These are phyloP conservation scores for Pagetopsis macropterus DNA, from an alignment of 2,797 vertebrate species.

Conservation along the genomic window DNA sequence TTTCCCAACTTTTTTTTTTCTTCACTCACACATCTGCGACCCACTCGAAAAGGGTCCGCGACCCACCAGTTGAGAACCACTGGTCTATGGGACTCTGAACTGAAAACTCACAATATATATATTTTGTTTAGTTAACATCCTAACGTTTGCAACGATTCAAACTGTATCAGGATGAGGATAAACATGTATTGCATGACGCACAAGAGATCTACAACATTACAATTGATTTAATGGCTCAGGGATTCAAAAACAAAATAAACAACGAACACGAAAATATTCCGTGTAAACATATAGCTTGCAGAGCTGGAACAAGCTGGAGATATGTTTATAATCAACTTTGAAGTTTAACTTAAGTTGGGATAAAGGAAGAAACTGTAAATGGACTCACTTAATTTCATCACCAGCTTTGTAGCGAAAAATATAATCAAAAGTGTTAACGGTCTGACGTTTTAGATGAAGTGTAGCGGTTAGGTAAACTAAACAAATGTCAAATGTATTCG, in stretches of 20 bases:
- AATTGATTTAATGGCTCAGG: too few species aligned
- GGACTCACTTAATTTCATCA: not conserved
- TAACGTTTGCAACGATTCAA: not conserved
- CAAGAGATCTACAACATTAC: not conserved
- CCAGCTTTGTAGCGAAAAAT: not conserved
- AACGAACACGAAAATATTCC: not conserved
- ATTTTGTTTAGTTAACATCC: not conserved
- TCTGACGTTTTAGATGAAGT: not conserved
- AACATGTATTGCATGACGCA: not conserved
- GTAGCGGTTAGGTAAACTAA: not conserved
- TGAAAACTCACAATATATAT: too few species aligned
- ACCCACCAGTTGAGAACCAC: too few species aligned
- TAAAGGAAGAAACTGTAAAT: not conserved
- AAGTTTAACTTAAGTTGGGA: not conserved
- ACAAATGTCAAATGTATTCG: not conserved
- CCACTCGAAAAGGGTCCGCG: too few species aligned
- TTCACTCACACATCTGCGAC: too few species aligned
- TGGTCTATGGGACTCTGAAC: too few species aligned
- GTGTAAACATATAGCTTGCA: not conserved
- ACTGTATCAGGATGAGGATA: not conserved
- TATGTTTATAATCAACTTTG: not conserved
- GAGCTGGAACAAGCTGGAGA: not conserved
- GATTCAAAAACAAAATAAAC: not conserved
- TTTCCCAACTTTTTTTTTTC: too few species aligned
- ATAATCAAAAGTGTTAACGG: not conserved